Percentiles rank a stretch among this genome's conserved stretches.
Evolutionary conservation across 2,797 vertebrate genomes (phyloP).

Genomic region (Coendou prehensilis): DNA sequence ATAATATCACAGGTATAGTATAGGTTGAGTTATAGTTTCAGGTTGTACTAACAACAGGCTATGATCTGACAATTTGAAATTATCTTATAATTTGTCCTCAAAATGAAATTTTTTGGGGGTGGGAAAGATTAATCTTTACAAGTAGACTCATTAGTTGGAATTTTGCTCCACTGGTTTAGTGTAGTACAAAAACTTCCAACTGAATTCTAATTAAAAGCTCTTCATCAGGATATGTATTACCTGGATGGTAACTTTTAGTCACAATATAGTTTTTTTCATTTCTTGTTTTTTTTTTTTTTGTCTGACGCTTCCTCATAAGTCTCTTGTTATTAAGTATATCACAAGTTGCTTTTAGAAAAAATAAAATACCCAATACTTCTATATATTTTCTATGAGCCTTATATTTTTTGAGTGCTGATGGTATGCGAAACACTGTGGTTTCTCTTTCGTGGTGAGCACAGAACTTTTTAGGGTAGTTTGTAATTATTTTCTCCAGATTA

Average conservation of each 20-base stretch:
- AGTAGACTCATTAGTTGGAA: constrained; percentile 22
- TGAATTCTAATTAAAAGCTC: constrained; percentile 33
- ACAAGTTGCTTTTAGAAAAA: constrained; percentile 44
- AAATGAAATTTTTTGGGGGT: constrained; percentile 11
- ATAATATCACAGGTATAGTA: not conserved
- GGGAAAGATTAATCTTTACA: constrained; percentile 23
- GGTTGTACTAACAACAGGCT: not conserved
- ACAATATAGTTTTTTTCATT: not conserved
- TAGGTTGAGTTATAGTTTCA: not conserved
- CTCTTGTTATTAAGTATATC: constrained; percentile 44
- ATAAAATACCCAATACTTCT: not conserved
- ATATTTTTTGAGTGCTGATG: constrained; percentile 12
- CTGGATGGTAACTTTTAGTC: constrained; percentile 24
- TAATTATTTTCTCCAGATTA: constrained; percentile 18
- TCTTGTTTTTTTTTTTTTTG: not conserved
- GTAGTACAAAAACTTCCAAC: not conserved
- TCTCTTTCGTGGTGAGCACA: not conserved
- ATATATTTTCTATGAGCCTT: not conserved
- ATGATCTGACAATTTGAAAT: constrained; percentile 6
- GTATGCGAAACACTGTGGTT: not conserved
- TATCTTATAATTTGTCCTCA: constrained; percentile 37
- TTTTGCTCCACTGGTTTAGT: constrained; percentile 14
- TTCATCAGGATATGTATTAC: not conserved
- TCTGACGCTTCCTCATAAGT: not conserved
- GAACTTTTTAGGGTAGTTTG: constrained; percentile 36